Evolutionary conservation across 2,113 vertebrate species (phyloP), one percentile per base, ranked within the genome.

Genomic region (Atlantisia rogersi): DNA sequence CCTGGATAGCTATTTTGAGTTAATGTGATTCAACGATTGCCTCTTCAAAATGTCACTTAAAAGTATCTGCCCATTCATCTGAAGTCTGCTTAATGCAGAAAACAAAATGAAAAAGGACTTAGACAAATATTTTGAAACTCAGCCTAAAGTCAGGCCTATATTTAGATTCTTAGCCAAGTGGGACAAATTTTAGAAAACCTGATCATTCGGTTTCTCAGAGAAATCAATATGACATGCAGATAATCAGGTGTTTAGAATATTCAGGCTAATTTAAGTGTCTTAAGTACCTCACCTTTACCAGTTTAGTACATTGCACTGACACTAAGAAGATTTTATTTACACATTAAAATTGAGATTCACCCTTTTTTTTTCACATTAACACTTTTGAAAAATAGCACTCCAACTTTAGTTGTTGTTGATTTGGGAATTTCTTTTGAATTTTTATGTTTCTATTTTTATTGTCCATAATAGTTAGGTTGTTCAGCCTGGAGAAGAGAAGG

Each of bases 21-120:
- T 94, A 91, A 91, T 14, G 3, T 67, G 39, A 77, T 92, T 86
- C 70, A 92, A 58, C 2, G 0, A 59, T n/a, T 84, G 29, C 65
- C 40, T 91, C 64, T 96, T 93, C 71, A 76, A 90, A 73, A 86
- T 9, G 53, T 79, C 93, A 65, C 56, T 79, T 82, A 56, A 48
- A 67, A 67, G 11, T 90, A 81, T 70, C 40, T 69, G 28, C 19
- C 50, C n/a, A 24, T 92, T 94, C 62, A 74, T 58, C 29, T 79
- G n/a, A 83, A 79, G 37, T 48, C 16, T 88, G 22, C 22, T 82
- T 82, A 85, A 73, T 46, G 13, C 20, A 93, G n/a, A 67, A 88
- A 71, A 81, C 9, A 80, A 91, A 92, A 83, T 26, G 4, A 21
- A 78, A 77, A 56, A 50, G 1, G 6, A 40, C n/a, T 92, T 88